Evolutionary conservation across 2,113 vertebrate genomes (phyloP), one percentile per base, ranked within the genome.

Genomic region (Anoura caudifer): DNA sequence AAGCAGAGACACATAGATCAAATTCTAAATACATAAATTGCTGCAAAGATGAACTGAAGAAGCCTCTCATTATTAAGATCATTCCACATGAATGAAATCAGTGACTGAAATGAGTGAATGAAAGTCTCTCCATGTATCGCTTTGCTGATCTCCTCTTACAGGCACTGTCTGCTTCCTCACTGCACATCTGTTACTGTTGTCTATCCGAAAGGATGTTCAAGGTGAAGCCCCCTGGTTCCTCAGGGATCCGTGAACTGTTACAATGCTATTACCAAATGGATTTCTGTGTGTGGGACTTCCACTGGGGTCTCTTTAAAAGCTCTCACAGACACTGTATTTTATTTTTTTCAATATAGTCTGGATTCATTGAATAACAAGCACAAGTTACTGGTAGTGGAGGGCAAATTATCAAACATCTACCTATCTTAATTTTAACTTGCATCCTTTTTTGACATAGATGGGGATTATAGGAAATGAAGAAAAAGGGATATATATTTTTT

Each of bases 201-300:
- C 72, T 95, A 65, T 90, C 93, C 70, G 86, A 97, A 95, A 97
- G 84, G 67, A 95, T 79, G 43, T 97, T 96, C 94, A 79, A 95
- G 72, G 61, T 28, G 91, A 86, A 70, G 89, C 92, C 97, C 70
- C 63, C 22, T 9, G 31, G 14, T 59, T 96, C 85, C 77, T 61
- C 36, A 11, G 91, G 96, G 94, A 96, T 76, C 61, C 90, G 69
- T 28, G 9, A 87, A 91, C 84, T 72, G 87, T 86, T 87, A 92
- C n/a, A 94, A 87, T 90, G 36, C 54, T 70, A 94, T 97, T 97
- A 77, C 92, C 89, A 95, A 92, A 76, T 97, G 96, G 38, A n/a
- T 94, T 97, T 97, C 89, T 82, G 69, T 97, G 83, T 93, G 90
- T 93, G 96, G 95, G 65, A 95, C 45, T 95, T 61, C 47, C 91